Base-by-base conservation (phyloP, 2,113 vertebrate genomes). In the Emydura subglobosa region DNA sequence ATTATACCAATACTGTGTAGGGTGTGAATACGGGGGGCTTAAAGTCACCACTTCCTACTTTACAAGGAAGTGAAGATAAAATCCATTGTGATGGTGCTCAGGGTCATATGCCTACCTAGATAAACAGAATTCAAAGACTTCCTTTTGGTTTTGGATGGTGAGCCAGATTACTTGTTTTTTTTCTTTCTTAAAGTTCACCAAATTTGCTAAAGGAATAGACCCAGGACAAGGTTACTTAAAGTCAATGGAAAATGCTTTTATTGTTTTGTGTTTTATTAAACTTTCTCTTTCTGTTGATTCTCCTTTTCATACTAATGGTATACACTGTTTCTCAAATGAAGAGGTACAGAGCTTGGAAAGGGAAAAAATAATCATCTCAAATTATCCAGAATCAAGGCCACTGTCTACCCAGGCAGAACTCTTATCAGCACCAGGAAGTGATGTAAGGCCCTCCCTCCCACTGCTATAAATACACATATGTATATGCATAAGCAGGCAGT, bases 191-290 rank as follows among this genome's bases (percentile, higher is more conserved):
- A 82, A 84, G 29, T 96, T 95, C 93, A 94, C 91, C 39, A 83
- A 61, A 34, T 95, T 97, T 96, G 65, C 65, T 90, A 89, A n/a
- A 91, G 61, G 95, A 91, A 55, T 87, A 95, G 92, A 96, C 34
- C 10, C 94, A 83, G 95, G 86, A 93, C 83, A 86, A 95, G 55
- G 72, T 93, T 95, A 96, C 92, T 97, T 97, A 94, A 96, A 97
- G 92, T 95, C 61, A 95, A 54, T 95, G 86, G 47, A 96, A 94
- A 97, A 94, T 96, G 93, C 85, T 93, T 85, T 8, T 39, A 3
- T n/a, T 86, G 2, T 44, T 74, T 74, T 93, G 19, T 95, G 95
- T 95, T 90, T 86, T 93, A 94, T 97, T 97, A 96, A 88, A 97
- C 84, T 94, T 97, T 57, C 57, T 95, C 76, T 91, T 82, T 88